phyloP scores from a whole-genome alignment of 2,888 invertebrate species.

The Pseudococcus jackbeardsleyi region DNA sequence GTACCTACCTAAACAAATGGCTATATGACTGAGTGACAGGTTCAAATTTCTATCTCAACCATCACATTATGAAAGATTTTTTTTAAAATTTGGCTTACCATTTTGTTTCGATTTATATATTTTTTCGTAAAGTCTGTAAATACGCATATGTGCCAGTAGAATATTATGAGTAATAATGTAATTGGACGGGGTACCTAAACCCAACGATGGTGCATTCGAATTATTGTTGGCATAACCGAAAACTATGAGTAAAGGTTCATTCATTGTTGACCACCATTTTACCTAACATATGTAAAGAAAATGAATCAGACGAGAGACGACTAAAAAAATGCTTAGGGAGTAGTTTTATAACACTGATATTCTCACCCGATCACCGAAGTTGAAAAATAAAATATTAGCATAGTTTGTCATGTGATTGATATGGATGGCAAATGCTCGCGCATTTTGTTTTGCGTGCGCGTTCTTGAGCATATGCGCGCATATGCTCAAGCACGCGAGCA shows the following conservation, averaged over 20 bases:
- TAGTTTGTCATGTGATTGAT: conserved; percentile 77
- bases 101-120: conserved; percentile 73
- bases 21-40: too few relatives aligned
- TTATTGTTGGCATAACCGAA: conserved; percentile 67
- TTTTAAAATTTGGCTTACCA: conserved; percentile 71
- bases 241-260: conserved; percentile 73
- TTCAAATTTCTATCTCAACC: too few relatives aligned
- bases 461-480: too few relatives aligned
- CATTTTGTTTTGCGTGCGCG: too few relatives aligned
- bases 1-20: too few relatives aligned
- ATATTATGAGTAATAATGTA: conserved; percentile 78
- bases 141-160: conserved; percentile 77
- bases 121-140: conserved; percentile 76
- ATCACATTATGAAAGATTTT: too few relatives aligned
- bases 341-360: background rate
- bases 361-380: conserved; percentile 72
- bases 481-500: too few relatives aligned
- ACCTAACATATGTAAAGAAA: conserved; percentile 68
- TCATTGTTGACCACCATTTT: conserved; percentile 78
- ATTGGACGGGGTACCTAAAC: conserved; percentile 72
- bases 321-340: background rate
- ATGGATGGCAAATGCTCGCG: too few relatives aligned
- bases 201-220: conserved; percentile 68
- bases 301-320: background rate
- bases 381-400: conserved; percentile 73